phyloP scores from a whole-genome alignment of 2,797 vertebrate species.

The Diplodus sargus region DNA sequence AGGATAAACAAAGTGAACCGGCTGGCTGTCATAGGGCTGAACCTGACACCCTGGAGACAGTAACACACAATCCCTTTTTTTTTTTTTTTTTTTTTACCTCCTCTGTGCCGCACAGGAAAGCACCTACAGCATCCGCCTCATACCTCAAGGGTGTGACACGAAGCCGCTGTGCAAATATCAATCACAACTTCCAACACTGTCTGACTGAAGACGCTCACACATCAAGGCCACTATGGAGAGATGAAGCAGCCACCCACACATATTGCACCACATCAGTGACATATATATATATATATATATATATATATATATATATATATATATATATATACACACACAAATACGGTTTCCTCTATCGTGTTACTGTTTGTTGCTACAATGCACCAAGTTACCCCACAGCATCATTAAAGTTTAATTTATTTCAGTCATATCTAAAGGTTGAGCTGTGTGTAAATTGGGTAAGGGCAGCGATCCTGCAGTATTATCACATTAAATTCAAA shows the following conservation, averaged over 20 bases:
- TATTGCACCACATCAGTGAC: not conserved
- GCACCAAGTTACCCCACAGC: not conserved
- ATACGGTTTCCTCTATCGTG: not conserved
- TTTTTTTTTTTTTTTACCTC: constrained; percentile 14
- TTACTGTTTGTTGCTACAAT: constrained; percentile 24
- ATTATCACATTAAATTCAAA: constrained; percentile 48
- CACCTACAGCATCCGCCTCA: constrained; percentile 1
- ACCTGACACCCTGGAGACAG: constrained; percentile 38
- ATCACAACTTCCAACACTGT: constrained; percentile 2
- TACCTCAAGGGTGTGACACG: constrained; percentile 15
- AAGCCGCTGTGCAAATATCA: constrained; percentile 22
- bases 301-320: no score
- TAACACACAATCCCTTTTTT: constrained; percentile 23
- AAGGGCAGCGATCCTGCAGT: constrained; percentile 3
- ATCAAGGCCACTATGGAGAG: not conserved
- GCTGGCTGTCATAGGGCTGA: constrained; percentile 22
- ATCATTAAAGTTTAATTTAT: constrained; percentile 34
- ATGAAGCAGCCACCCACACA: not conserved
- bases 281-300: not conserved
- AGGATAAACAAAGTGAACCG: constrained; percentile 30
- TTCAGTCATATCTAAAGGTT: constrained; percentile 22
- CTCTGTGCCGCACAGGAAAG: constrained; percentile 22
- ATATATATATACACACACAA: no score
- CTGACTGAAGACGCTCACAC: constrained; percentile 1
- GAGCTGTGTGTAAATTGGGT: constrained; percentile 1